Evolutionary conservation across 2,797 vertebrate genomes (phyloP).

Genomic region (Premnoplex brunnescens): DNA sequence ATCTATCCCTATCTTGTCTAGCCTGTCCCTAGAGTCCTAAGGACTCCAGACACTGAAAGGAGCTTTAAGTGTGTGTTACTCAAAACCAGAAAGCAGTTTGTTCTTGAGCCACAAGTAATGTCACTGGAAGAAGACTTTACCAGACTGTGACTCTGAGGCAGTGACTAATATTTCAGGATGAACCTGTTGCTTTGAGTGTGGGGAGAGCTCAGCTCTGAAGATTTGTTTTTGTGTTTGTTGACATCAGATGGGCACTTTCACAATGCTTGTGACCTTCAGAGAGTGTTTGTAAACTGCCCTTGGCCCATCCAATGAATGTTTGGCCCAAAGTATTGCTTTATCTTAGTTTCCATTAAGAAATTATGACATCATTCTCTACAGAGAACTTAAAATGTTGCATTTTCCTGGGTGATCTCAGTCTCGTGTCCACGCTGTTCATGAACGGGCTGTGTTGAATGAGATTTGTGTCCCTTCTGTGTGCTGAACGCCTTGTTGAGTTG

Average conservation of each 20-base stretch:
- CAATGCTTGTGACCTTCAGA: neutral
- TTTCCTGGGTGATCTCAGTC: neutral
- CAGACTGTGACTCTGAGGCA: accelerated
- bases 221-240: neutral
- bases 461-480: neutral
- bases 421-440: accelerated
- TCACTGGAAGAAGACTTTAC: neutral
- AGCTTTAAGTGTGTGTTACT: neutral
- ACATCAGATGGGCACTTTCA: neutral
- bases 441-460: accelerated
- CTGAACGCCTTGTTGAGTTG: accelerated
- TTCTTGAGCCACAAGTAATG: neutral
- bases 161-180: slow-evolving; percentile 1
- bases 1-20: neutral
- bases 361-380: neutral
- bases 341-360: neutral
- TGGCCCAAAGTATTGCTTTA: neutral
- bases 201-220: neutral
- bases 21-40: neutral
- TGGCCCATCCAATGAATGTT: neutral
- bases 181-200: neutral
- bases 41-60: neutral
- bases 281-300: neutral
- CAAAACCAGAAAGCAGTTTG: neutral
- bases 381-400: accelerated